Evolutionary conservation across 2,888 invertebrate genomes (phyloP), one percentile per base, ranked within the genome.

Genomic region (Pecten maximus): DNA sequence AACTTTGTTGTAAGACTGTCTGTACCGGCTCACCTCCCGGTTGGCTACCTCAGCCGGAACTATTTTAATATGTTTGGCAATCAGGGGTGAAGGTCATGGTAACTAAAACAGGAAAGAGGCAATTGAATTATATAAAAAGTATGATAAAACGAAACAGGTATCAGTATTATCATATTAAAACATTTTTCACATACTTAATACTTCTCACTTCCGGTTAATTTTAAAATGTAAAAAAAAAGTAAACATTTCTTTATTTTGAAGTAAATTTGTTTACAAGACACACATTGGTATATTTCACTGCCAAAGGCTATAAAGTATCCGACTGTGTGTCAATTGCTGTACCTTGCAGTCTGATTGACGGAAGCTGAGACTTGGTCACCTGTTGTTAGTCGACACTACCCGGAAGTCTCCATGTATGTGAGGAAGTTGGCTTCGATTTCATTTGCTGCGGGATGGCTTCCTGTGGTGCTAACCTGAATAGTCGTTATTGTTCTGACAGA

Each of bases 381-480:
- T 74, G 74, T n/a, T n/a, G n/a, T 74, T 74, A 74, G 35, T 23
- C 15, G 74, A 74, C 2, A 74, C 74, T 35, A 74, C 74, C 74
- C 74, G 74, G 74, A 74, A 74, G 74, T 74, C 74, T 74, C 74
- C 74, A 35, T 74, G 74, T 74, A 35, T 74, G 74, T 74, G 74
- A 74, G 74, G 74, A 74, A 74, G 74, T 74, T 74, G 74, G 74
- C 74, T 28, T 74, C 74, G 74, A 74, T 74, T 74, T 74, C 74
- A 74, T 74, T 74, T 35, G 74, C 74, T 74, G 74, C 74, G 74
- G 74, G 74, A 28, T 74, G 74, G 35, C 74, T 74, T 74, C 74
- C 74, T 23, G 74, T 74, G 35, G 74, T 35, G 74, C 28, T 3
- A 54, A 54, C 50, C 19, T 74, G 74, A 74, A 28, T 10, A 28